Evolutionary conservation across 2,888 invertebrate species (phyloP), one percentile per base, ranked within the genome.

Genomic region (Busseola fusca): DNA sequence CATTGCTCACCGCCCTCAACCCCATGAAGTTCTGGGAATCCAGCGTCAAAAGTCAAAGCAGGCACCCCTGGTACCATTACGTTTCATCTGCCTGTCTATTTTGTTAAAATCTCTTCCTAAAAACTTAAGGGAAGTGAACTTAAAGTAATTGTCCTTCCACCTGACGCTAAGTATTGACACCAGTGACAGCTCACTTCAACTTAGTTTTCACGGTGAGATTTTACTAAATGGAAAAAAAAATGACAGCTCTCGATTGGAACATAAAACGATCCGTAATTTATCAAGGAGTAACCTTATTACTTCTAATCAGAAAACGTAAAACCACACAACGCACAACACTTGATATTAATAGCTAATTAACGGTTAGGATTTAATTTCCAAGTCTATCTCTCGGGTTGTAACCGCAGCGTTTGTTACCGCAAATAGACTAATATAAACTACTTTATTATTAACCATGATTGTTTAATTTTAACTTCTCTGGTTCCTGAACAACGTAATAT

Each of bases 301-400:
- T 25, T 1, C 18, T 45, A 52, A 45, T 66, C 14, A 45, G 12
- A 58, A 42, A 56, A 50, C 0, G 7, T 27, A 14, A 58, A 42
- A 63, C 73, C 65, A 59, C 62, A 65, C 21, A 40, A 57, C 9
- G 9, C 14, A 64, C 57, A 57, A 45, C 40, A 69, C 34, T 27
- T 40, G n/a, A 45, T 59, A 66, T 68, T n/a, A 63, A 64, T 42
- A 67, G 18, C 45, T 69, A 56, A 69, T 69, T 68, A 65, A 65
- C 58, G 40, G 37, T 45, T 40, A n/a, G 30, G 45, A 67, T 80
- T 70, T 73, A 73, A 72, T 76, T 62, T 63, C 48, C 59, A 62
- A 69, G 48, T 70, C 21, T 50, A 65, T 70, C 27, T 1, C 16
- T 30, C 57, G 50, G 30, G 60, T 45, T 65, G 34, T 76, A 16